Evolutionary conservation across 2,888 invertebrate species (phyloP), one percentile per base, ranked within the genome.

Genomic region (Epistrophella euchroma): DNA sequence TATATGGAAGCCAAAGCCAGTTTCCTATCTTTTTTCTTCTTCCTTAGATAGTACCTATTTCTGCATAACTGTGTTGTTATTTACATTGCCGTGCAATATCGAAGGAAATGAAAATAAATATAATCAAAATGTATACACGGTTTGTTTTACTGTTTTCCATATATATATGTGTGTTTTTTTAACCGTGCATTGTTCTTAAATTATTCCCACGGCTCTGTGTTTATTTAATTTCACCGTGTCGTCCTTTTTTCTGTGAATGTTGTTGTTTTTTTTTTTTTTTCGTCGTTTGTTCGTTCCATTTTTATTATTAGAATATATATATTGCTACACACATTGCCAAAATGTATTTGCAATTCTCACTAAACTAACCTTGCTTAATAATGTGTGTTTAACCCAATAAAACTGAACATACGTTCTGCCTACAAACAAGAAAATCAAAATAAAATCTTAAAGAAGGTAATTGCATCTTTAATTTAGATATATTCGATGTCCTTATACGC

Each of bases 51-150:
- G 71, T 75, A n/a, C n/a, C n/a, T n/a, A 84, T 71, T 75, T 75
- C 75, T 86, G 74, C 82, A 82, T 78, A 78, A 74, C 82, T 74
- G 86, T 86, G 86, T 86, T 86, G 77, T 86, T 86, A 86, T 86
- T 82, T 86, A 86, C 82, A 86, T 85, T 77, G 37, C 66, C 62
- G 75, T 76, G 71, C 84, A 80, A 58, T 55, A 72, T 28, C 52
- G 43, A 78, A 32, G 40, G 25, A 64, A 78, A 45, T 72, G 62
- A 37, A 66, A 68, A 75, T 70, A 84, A 64, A 79, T 32, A 47
- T 66, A 64, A 60, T 40, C 56, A 74, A 60, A 78, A 71, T 68
- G 68, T 73, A 64, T 22, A 45, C 43, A 79, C 10, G 56, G 22
- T 55, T 40, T 72, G 40, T 43, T 62, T 62, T 66, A 35, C 35